Percentiles rank a stretch among this genome's conserved stretches.
Evolutionary conservation across 2,888 invertebrate species (phyloP).

Genomic region (Malachius bipustulatus): DNA sequence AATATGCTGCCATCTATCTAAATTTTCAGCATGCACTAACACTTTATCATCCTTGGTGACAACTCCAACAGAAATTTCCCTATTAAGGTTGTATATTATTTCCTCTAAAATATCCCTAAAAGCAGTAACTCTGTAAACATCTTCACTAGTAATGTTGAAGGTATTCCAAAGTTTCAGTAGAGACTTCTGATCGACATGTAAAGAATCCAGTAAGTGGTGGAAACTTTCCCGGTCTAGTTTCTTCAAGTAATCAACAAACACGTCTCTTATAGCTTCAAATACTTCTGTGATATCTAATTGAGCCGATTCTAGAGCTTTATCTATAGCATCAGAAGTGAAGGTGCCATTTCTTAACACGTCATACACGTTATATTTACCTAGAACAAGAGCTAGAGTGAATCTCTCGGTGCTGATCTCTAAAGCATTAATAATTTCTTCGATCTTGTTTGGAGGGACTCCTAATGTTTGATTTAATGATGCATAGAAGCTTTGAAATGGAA

Average conservation of each 20-base stretch:
- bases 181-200: background rate
- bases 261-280: background rate
- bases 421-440: background rate
- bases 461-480: background rate
- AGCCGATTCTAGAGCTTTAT: background rate
- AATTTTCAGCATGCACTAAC: background rate
- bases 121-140: background rate
- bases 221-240: background rate
- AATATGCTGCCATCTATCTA: background rate
- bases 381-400: background rate
- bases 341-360: background rate
- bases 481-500: background rate
- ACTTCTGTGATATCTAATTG: background rate
- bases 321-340: background rate
- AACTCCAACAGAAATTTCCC: background rate
- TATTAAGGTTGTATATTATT: background rate
- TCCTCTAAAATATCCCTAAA: background rate
- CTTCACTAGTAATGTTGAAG: background rate
- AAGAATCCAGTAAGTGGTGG: background rate
- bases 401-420: background rate
- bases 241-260: background rate
- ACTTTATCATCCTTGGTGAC: background rate
- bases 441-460: background rate
- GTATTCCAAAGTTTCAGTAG: background rate
- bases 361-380: conserved; percentile 1